Percentiles rank a stretch among this genome's conserved stretches.
Evolutionary conservation across 1,140 invertebrate species (phyloP).

Genomic region (Odontomachus brunneus): DNA sequence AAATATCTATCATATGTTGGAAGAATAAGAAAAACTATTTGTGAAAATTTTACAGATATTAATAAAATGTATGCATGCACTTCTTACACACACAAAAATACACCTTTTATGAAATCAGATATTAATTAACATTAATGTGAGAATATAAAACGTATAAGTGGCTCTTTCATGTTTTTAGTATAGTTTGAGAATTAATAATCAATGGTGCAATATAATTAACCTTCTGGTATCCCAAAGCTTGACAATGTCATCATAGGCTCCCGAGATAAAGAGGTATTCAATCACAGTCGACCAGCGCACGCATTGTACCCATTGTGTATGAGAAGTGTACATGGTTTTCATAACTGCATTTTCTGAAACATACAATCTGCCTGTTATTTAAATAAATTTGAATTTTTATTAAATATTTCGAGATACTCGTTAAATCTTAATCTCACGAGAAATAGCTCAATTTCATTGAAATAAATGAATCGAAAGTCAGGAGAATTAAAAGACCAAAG

Average conservation of each 20-base stretch:
- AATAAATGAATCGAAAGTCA: background rate
- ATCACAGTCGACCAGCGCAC: conserved; percentile 95
- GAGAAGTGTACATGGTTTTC: conserved; percentile 95
- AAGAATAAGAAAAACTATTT: too few species aligned
- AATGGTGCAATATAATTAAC: conserved; percentile 80
- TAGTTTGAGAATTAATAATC: too few species aligned
- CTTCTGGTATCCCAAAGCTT: conserved; percentile 98
- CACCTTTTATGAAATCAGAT: background rate
- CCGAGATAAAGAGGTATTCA: conserved; percentile 97
- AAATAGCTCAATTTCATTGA: too few species aligned
- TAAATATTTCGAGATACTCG: too few species aligned
- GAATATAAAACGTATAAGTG: too few species aligned
- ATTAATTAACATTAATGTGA: background rate
- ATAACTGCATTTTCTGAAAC: conserved; percentile 93
- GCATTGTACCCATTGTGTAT: conserved; percentile 95
- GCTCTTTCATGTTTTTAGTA: too few species aligned
- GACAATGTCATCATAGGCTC: conserved; percentile 94
- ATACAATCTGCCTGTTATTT: conserved; percentile 47
- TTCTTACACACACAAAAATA: background rate
- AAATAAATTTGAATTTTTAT: too few species aligned
- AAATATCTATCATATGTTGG: too few species aligned
- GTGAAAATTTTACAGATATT: too few species aligned
- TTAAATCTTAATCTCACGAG: too few species aligned
- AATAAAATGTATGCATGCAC: background rate
- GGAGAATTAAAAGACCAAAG: background rate